These are phyloP conservation scores for Diaphora mendica DNA, from an alignment of 2,888 invertebrate species.

Conservation along the genomic window DNA sequence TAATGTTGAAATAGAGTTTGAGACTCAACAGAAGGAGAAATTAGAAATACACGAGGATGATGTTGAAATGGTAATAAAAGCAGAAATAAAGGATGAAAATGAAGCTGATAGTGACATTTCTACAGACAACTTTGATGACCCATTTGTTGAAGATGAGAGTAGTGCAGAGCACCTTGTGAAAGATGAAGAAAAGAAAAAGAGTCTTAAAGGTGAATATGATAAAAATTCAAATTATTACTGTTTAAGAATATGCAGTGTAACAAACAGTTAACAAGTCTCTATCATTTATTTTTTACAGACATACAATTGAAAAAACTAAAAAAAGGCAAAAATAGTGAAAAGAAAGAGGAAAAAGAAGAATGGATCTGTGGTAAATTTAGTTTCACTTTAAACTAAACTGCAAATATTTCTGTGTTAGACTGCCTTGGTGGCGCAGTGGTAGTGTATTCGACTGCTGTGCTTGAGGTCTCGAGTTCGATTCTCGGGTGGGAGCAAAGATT, in stretches of 20 bases:
- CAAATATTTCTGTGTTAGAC: neutral
- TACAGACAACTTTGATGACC: slow-evolving; percentile 16
- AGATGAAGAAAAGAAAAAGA: slow-evolving; percentile 14
- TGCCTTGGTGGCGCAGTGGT: too few relatives aligned
- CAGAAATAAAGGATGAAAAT: slow-evolving; percentile 41
- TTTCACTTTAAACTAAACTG: neutral
- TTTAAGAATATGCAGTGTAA: too few relatives aligned
- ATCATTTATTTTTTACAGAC: slow-evolving; percentile 29
- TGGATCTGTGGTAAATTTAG: slow-evolving; percentile 40
- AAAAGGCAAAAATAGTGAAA: slow-evolving; percentile 20
- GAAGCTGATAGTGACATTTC: slow-evolving; percentile 17
- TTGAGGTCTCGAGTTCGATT: too few relatives aligned
- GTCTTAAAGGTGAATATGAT: neutral
- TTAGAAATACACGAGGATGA: neutral
- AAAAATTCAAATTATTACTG: neutral
- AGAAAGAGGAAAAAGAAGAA: slow-evolving; percentile 12
- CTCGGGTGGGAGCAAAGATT: too few relatives aligned
- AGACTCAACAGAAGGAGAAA: neutral
- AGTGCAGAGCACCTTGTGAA: slow-evolving; percentile 19
- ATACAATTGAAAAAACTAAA: slow-evolving; percentile 23
- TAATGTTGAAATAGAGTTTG: slow-evolving; percentile 6
- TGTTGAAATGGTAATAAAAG: slow-evolving; percentile 24
- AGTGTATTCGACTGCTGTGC: too few relatives aligned
- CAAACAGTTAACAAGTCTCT: neutral
- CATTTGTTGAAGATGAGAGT: slow-evolving; percentile 27